These are phyloP conservation scores for Apteryx owenii DNA, from an alignment of 2,113 vertebrate genomes.

Conservation along the genomic window DNA sequence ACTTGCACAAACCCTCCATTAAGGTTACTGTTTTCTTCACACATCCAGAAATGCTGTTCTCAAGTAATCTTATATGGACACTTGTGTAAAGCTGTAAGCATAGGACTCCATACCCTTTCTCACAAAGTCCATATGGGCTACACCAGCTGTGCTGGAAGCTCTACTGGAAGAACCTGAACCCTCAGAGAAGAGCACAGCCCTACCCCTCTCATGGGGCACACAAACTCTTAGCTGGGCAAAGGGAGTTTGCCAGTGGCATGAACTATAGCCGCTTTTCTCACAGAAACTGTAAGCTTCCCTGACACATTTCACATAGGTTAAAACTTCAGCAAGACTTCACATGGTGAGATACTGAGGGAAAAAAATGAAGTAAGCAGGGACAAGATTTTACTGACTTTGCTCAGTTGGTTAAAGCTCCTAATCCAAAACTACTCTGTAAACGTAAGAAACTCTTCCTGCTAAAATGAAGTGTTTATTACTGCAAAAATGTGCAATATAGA, in stretches of 20 bases:
- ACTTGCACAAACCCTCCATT: background rate
- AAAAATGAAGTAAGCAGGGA: background rate
- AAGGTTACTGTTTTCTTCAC: background rate
- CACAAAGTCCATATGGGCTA: background rate
- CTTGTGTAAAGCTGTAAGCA: background rate
- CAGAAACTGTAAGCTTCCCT: background rate
- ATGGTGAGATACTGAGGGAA: background rate
- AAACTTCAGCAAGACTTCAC: background rate
- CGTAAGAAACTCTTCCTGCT: rapidly evolving
- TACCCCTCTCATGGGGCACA: background rate
- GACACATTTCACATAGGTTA: background rate
- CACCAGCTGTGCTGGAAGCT: background rate
- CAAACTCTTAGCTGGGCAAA: background rate
- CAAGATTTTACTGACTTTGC: background rate
- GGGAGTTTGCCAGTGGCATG: background rate
- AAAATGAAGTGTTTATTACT: background rate
- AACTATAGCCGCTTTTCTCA: background rate
- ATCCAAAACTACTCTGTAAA: background rate
- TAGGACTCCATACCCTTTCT: background rate
- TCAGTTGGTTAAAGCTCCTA: background rate
- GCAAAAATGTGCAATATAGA: background rate
- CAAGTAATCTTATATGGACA: background rate
- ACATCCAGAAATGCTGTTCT: background rate
- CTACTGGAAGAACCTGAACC: background rate
- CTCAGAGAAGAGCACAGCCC: background rate